A percentile compares a stretch with the other conserved stretches of the same genome.
Conservation (phyloP, 2,888 invertebrate genomes). For the Eucera pruinosa region DNA sequence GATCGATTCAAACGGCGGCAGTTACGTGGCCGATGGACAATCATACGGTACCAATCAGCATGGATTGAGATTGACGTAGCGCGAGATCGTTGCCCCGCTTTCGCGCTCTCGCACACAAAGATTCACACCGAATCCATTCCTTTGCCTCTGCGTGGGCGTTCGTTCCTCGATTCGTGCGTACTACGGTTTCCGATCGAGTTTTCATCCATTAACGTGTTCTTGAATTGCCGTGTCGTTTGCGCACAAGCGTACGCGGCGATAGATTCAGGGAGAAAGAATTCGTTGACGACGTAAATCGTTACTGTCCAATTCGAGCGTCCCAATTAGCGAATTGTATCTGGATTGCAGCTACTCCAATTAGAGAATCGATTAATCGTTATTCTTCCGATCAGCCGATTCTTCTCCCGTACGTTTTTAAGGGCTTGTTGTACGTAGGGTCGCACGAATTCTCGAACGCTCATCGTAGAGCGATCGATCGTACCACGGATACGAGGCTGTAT, state of each 20-base stretch:
- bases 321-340: too few species aligned
- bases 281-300: neutral
- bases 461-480: constrained; percentile 41
- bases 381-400: neutral
- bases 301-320: neutral
- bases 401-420: neutral
- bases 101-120: neutral
- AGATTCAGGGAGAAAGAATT: neutral
- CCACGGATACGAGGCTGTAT: constrained; percentile 44
- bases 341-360: too few species aligned
- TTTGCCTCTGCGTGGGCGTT: constrained; percentile 29
- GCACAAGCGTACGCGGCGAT: too few species aligned
- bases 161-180: constrained; percentile 31
- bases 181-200: neutral
- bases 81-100: constrained; percentile 5
- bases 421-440: constrained; percentile 12
- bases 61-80: neutral
- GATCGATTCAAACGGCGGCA: constrained; percentile 92
- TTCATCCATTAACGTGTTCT: constrained; percentile 1
- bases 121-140: constrained; percentile 4
- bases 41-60: constrained; percentile 85
- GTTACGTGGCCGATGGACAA: constrained; percentile 88
- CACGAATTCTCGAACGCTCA: constrained; percentile 45
- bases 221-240: neutral
- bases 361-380: neutral